Evolutionary conservation across 2,113 vertebrate species (phyloP).

Genomic region (Monopterus albus): DNA sequence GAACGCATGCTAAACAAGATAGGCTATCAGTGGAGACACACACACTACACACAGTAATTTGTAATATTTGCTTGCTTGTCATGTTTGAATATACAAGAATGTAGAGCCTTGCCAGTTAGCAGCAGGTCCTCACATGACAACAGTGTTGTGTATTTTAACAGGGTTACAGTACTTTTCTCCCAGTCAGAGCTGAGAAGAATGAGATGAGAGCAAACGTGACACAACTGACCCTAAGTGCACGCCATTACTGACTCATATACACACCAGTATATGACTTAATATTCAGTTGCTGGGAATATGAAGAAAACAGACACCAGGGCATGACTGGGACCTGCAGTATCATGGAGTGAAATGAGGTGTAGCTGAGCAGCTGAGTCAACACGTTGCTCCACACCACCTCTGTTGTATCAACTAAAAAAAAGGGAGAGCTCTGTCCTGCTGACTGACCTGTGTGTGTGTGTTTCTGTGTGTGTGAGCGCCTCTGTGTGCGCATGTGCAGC

Average conservation of each 20-base stretch:
- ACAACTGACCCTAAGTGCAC: not conserved
- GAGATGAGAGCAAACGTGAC: too few relatives aligned
- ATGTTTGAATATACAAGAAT: conserved; percentile 5
- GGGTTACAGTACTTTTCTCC: too few relatives aligned
- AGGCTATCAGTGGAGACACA: conserved; percentile 51
- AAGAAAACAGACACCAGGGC: conserved; percentile 14
- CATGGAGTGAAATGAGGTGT: conserved; percentile 32
- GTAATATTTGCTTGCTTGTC: not conserved
- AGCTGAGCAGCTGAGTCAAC: conserved; percentile 74
- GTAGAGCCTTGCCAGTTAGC: not conserved
- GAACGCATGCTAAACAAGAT: too few relatives aligned
- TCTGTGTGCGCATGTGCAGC: conserved; percentile 9
- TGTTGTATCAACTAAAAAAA: conserved; percentile 57
- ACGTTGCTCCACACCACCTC: conserved; percentile 55
- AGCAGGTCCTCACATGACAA: not conserved
- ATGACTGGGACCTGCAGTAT: conserved; percentile 23
- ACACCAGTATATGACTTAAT: too few relatives aligned
- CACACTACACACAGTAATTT: conserved; percentile 4
- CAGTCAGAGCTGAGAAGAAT: too few relatives aligned
- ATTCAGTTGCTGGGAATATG: not conserved
- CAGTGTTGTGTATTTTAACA: too few relatives aligned
- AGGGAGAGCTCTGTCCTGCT: conserved; percentile 66
- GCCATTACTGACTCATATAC: not conserved
- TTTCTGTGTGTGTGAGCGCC: conserved; percentile 22
- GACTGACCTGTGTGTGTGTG: conserved; percentile 27